Evolutionary conservation across 2,113 vertebrate genomes (phyloP), one percentile per base, ranked within the genome.

Genomic region (Petaurus breviceps): DNA sequence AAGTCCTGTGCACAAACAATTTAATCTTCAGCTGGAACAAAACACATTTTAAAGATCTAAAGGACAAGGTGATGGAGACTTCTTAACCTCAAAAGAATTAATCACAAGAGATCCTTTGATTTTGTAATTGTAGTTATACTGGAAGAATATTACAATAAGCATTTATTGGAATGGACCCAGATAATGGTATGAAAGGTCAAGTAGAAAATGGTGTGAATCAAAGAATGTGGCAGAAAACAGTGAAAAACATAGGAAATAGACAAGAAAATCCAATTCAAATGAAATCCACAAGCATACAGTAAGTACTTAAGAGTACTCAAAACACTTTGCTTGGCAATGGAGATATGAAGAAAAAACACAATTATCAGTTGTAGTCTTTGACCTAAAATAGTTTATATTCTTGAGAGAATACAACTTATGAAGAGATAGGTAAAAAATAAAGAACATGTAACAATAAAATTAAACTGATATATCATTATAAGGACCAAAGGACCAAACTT

Each of bases 31-130:
- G 90, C 53, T 90, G 93, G 47, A 93, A 19, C 43, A 91, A 53
- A 95, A 89, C 6, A 49, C 93, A 8, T 91, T 52, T 96, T 96
- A 95, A 91, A 96, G 61, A 90, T 37, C 77, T 95, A 90, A 90
- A 93, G 94, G 37, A 7, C 49, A 84, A 22, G 11, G 9, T 95
- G 43, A 96, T 77, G 61, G 89, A 54, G 90, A 23, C 11, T 93
- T 95, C 95, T 93, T 90, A 95, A 96, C 22, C 52, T 92, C 61
- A 51, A 77, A 93, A 93, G n/a, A 51, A 50, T 95, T 94, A 90
- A 96, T 94, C 61, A n/a, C n/a, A n/a, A 90, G 52, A 89, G 95
- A 96, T 10, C 68, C 51, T 31, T 47, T 54, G 23, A 94, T 92
- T 37, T 89, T 12, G 92, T 61, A 61, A 92, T 26, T 93, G 93